Evolutionary conservation across 2,797 vertebrate genomes (phyloP).

Genomic region (Pelobates cultripes): DNA sequence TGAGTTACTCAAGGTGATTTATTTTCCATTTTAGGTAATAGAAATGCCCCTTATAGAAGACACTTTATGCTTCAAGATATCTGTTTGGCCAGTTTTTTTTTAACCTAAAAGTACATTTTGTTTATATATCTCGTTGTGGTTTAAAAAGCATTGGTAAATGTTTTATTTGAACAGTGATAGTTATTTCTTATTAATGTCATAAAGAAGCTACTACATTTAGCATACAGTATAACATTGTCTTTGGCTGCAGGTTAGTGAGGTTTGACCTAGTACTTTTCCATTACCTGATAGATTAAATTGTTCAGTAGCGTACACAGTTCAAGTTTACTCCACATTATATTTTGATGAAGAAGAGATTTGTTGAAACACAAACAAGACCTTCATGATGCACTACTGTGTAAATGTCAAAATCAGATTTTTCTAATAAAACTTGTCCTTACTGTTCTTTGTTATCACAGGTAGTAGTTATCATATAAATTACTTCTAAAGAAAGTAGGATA

Average conservation of each 20-base stretch:
- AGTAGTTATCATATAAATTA: not conserved
- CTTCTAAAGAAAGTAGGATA: not conserved
- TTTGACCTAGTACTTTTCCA: not conserved
- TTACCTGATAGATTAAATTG: not conserved
- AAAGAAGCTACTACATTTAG: no score
- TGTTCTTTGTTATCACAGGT: conserved; percentile 7
- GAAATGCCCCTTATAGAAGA: no score
- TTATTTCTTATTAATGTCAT: no score
- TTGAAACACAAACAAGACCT: conserved; percentile 11
- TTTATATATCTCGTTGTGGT: no score
- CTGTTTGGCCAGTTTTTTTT: no score
- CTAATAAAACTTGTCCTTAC: conserved; percentile 5
- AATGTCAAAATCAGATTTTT: conserved; percentile 29
- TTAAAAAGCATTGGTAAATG: no score
- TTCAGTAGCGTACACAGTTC: not conserved
- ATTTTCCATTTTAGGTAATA: no score
- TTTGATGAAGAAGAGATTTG: not conserved
- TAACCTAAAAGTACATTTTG: no score
- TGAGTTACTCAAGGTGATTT: no score
- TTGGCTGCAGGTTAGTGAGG: not conserved
- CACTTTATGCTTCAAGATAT: no score
- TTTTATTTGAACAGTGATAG: no score
- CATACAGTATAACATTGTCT: no score
- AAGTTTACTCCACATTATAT: conserved; percentile 8
- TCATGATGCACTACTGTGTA: conserved; percentile 20